Base-by-base conservation (phyloP, 53 echinoderm and acorn worm species). In the Henricia sp. region DNA sequence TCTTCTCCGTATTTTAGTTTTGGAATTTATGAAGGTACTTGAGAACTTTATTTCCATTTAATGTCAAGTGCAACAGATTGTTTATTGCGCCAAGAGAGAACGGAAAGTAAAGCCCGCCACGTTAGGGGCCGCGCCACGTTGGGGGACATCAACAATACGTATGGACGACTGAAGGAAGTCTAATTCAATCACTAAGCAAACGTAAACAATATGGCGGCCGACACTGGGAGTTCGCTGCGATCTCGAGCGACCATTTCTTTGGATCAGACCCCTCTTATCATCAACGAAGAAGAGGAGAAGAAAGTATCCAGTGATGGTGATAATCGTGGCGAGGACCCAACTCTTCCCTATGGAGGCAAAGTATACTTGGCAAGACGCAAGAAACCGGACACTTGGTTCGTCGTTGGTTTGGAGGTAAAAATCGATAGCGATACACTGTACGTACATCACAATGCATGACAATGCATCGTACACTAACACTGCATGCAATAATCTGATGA, bases 291-390 rank as follows among this genome's bases (percentile, higher is more conserved):
- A 24, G 84, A 92, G 46, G 88, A 92, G 37, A 82, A 92, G 68
- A 90, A 83, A 50, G 69, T 74, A 36, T 78, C 83, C 46, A 88
- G 65, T 24, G 88, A 90, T 9, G 96, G 93, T 52, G 94, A 91
- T 11, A 89, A 82, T 40, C 74, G 67, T 29, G 91, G 87, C 27
- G 93, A 93, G 48, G 95, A 95, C 57, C 88, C 91, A 2, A 26
- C 50, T 29, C 69, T 95, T 72, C 96, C 96, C 35, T 95, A 77
- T 50, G 71, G 82, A 26, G 96, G 96, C 75, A 95, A 93, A 66
- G 96, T 95, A 30, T 95, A 90, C 68, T 84, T 95, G 5, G 93
- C 93, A 36, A 91, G 93, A 70, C 83, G 83, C 14, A 95, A 95
- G 74, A 95, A 95, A 80, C 91, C 95, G 5, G 95, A 95, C 83